Conservation (phyloP, 2,797 vertebrate genomes). For the Dendrocincla fuliginosa region DNA sequence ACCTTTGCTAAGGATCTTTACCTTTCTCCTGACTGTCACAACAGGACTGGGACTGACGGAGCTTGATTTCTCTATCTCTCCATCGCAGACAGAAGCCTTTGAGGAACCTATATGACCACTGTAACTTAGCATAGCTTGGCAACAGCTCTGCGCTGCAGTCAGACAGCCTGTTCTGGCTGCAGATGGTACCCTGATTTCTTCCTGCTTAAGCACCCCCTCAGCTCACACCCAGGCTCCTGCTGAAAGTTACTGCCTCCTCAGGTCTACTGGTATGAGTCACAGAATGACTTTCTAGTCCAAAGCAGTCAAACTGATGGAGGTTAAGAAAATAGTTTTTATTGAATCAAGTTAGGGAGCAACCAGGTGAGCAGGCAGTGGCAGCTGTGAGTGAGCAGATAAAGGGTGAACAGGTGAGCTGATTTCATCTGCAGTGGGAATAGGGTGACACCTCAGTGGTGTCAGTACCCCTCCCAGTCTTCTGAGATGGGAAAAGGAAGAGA, state of each 20-base stretch:
- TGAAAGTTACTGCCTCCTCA: not conserved
- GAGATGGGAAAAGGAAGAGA: not conserved
- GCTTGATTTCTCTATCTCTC: not conserved
- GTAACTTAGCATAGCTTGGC: constrained; percentile 28
- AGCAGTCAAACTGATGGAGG: not conserved
- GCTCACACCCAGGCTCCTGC: constrained; percentile 2
- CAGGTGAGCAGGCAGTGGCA: not conserved
- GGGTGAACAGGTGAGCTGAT: not conserved
- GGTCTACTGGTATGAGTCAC: not conserved
- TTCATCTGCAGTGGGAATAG: not conserved
- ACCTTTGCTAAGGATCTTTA: not conserved
- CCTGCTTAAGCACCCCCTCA: not conserved
- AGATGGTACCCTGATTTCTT: constrained; percentile 54
- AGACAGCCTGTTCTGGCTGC: constrained; percentile 55
- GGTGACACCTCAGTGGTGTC: not conserved
- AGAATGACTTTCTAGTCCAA: not conserved
- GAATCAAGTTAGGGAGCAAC: not conserved
- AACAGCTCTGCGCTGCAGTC: constrained; percentile 7
- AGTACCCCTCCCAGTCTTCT: not conserved
- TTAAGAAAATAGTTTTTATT: not conserved
- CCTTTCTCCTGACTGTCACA: not conserved
- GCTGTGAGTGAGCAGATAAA: not conserved
- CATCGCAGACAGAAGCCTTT: not conserved
- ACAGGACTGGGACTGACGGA: not conserved
- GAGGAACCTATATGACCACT: not conserved